A percentile compares a stretch with the other conserved stretches of the same genome.
Conservation (phyloP, 2,797 vertebrate genomes). For the Corythornis leucogaster region DNA sequence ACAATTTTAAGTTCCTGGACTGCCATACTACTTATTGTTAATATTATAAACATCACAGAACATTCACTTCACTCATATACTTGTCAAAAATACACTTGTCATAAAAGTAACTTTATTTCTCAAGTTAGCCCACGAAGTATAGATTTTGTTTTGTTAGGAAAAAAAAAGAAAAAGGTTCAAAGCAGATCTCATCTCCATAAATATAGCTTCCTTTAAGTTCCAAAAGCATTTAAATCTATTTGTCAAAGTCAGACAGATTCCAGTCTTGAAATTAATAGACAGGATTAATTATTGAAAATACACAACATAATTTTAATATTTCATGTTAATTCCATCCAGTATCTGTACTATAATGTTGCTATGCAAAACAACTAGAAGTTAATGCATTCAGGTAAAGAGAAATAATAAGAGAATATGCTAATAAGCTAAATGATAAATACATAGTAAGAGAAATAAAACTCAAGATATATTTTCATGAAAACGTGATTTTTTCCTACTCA, state of each 20-base stretch:
- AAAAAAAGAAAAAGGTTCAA: neutral
- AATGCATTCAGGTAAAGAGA: neutral
- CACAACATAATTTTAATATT: neutral
- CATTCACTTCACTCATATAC: neutral
- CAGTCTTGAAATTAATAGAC: neutral
- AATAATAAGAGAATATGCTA: neutral
- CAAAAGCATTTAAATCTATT: neutral
- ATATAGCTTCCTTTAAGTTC: neutral
- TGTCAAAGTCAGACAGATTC: neutral
- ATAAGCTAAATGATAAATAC: neutral
- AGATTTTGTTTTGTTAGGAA: neutral
- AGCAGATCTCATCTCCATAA: neutral
- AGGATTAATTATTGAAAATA: neutral
- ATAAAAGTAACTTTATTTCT: neutral
- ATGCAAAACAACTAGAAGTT: neutral
- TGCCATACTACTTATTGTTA: neutral
- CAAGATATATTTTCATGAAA: neutral
- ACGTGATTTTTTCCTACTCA: neutral
- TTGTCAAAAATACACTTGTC: neutral
- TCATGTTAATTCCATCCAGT: neutral
- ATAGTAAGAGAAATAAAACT: neutral
- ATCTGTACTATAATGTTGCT: neutral
- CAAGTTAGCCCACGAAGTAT: neutral
- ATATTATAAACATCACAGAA: neutral
- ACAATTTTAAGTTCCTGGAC: neutral